A percentile compares a stretch with the other conserved stretches of the same genome.
These are phyloP conservation scores for Limnephilus marmoratus DNA, from an alignment of 2,888 invertebrate species.

Conservation along the genomic window DNA sequence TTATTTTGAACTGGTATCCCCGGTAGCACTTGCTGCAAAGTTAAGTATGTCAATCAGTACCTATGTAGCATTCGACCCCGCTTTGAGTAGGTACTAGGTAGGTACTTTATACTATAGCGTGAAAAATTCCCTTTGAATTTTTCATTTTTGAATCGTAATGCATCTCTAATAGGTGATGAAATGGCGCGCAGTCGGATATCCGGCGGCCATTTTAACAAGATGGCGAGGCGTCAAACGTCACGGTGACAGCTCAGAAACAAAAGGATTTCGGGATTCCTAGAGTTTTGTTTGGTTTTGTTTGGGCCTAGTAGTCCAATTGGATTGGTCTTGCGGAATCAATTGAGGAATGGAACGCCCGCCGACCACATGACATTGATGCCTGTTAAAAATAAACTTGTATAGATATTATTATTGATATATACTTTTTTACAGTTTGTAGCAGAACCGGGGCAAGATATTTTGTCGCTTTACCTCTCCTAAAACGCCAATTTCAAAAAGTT, in stretches of 20 bases:
- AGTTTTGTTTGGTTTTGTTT: background rate
- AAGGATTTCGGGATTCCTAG: conserved; percentile 9
- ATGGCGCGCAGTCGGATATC: conserved; percentile 38
- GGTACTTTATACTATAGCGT: background rate
- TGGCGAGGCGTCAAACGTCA: conserved; percentile 44
- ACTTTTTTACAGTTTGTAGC: background rate
- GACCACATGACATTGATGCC: background rate
- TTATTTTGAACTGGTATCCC: background rate
- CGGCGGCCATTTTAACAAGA: conserved; percentile 36
- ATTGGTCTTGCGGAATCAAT: conserved; percentile 2
- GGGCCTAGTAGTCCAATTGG: background rate
- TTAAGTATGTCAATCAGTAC: background rate
- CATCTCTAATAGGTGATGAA: conserved; percentile 35
- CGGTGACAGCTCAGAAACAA: conserved; percentile 36
- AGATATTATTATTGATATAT: background rate
- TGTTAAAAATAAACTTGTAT: background rate
- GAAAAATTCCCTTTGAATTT: background rate
- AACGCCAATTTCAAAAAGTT: no score
- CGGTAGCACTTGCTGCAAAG: background rate
- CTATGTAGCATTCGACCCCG: background rate
- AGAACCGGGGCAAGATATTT: no score
- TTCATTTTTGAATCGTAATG: background rate
- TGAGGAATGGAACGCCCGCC: background rate
- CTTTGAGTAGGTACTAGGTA: background rate
- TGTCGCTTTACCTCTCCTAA: no score